phyloP scores from a whole-genome alignment of 2,113 vertebrate genomes.

The Hippocampus abdominalis region DNA sequence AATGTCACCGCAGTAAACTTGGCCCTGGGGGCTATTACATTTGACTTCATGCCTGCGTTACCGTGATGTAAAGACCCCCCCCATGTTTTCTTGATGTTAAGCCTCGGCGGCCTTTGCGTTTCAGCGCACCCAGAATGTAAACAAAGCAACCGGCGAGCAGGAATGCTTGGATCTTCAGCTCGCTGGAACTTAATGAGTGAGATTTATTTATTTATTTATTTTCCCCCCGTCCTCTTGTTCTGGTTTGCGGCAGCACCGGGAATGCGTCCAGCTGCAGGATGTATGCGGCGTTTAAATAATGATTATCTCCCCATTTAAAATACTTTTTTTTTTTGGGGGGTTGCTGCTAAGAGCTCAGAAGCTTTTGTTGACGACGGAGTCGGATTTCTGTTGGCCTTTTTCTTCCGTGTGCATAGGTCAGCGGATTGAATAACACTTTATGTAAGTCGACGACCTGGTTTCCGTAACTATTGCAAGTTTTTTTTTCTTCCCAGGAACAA shows the following conservation, averaged over 20 bases:
- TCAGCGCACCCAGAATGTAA: slow-evolving; percentile 40
- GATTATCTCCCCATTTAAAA: background rate
- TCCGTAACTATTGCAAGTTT: slow-evolving; percentile 11
- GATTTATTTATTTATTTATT: background rate
- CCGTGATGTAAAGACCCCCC: background rate
- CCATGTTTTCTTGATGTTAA: slow-evolving; percentile 17
- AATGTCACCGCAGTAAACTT: background rate
- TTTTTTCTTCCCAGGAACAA: slow-evolving; percentile 27
- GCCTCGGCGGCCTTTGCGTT: slow-evolving; percentile 28
- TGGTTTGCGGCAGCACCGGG: slow-evolving; percentile 1
- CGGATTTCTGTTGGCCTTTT: slow-evolving; percentile 28
- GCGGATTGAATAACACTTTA: slow-evolving; percentile 42
- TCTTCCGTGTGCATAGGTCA: slow-evolving; percentile 16
- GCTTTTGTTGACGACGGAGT: slow-evolving; percentile 10
- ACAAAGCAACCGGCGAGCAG: slow-evolving; percentile 33
- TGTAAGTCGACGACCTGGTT: slow-evolving; percentile 28
- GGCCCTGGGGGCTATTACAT: background rate
- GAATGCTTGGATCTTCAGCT: slow-evolving; percentile 2
- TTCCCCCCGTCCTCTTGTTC: background rate
- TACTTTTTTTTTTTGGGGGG: slow-evolving; percentile 2
- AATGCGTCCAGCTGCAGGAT: slow-evolving; percentile 21
- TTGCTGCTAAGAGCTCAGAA: background rate
- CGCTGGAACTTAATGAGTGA: background rate
- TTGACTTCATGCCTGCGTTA: background rate
- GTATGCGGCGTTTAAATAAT: background rate